These are phyloP conservation scores for Drosophila borealis DNA, from an alignment of 2,888 invertebrate species.

Conservation along the genomic window DNA sequence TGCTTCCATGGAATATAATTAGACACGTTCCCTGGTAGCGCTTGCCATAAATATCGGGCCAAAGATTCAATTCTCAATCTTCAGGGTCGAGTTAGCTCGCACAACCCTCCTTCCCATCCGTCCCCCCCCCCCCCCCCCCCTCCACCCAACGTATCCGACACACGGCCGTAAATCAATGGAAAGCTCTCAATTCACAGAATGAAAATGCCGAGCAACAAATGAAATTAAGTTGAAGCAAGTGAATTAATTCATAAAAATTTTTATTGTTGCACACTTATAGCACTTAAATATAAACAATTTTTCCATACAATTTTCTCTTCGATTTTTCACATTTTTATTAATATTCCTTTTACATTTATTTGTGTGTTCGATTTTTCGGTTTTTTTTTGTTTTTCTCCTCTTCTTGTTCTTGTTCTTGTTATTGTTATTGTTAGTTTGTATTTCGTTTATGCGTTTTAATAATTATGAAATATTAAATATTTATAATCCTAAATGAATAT, in stretches of 20 bases:
- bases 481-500: slow-evolving; percentile 42
- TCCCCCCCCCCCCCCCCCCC: not conserved
- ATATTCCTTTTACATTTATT: slow-evolving; percentile 29
- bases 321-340: slow-evolving; percentile 11
- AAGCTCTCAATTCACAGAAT: slow-evolving; percentile 39
- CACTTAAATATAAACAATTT: slow-evolving; percentile 75
- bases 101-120: too few relatives aligned
- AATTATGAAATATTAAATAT: slow-evolving; percentile 59
- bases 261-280: slow-evolving; percentile 76
- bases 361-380: slow-evolving; percentile 26
- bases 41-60: slow-evolving; percentile 15
- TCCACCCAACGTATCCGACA: too few relatives aligned
- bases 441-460: slow-evolving; percentile 37
- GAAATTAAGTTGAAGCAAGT: slow-evolving; percentile 34
- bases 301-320: slow-evolving; percentile 11
- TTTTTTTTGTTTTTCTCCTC: not conserved
- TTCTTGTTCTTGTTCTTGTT: not conserved
- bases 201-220: slow-evolving; percentile 20
- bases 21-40: slow-evolving; percentile 15
- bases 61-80: slow-evolving; percentile 10
- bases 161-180: slow-evolving; percentile 30
- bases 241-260: slow-evolving; percentile 69
- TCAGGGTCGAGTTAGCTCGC: slow-evolving; percentile 34
- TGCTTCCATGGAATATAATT: slow-evolving; percentile 18
- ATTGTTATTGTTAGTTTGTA: slow-evolving; percentile 12